Evolutionary conservation across 2,888 invertebrate species (phyloP), one percentile per base, ranked within the genome.

Genomic region (Noctua janthe): DNA sequence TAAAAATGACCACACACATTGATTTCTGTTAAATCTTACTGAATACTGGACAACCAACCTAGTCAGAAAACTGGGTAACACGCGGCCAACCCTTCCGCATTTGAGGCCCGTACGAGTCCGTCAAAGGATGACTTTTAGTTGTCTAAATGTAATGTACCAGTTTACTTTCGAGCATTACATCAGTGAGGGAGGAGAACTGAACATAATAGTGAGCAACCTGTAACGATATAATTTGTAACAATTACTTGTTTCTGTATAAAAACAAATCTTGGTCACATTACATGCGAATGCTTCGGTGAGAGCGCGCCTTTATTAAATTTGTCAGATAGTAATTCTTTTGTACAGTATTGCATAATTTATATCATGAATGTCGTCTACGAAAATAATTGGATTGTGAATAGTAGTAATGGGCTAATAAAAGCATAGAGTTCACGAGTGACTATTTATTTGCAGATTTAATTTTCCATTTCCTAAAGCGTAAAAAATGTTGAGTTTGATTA

Each of bases 1-100:
- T 17, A 74, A 66, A 39, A 23, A 66, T 17, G 8, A 66, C 8
- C 75, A 78, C 54, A 78, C n/a, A 5, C 78, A 77, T 70, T 79
- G 51, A 77, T 59, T 29, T 70, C 1, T 69, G n/a, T 23, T 8
- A 69, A 47, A n/a, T n/a, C 10, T 47, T 69, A 29, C 10, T n/a
- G 17, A 69, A 69, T 39, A 69, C 10, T 69, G 8, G 69, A n/a
- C 17, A 17, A 64, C 29, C 8, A 11, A 59, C 5, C 1, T n/a
- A 13, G 11, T 59, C 4, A 59, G 59, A 59, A 13, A 59, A 13
- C 5, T 13, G n/a, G 59, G 59, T 59, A 17, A 62, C 17, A 29
- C 62, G 59, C n/a, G n/a, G n/a, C 59, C 11, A 62, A 62, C 29
- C 62, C 7, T 15, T 29, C 29, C 15, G 5, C n/a, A 62, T 2